phyloP scores from a whole-genome alignment of 2,113 vertebrate species.

The Stictonetta naevosa region DNA sequence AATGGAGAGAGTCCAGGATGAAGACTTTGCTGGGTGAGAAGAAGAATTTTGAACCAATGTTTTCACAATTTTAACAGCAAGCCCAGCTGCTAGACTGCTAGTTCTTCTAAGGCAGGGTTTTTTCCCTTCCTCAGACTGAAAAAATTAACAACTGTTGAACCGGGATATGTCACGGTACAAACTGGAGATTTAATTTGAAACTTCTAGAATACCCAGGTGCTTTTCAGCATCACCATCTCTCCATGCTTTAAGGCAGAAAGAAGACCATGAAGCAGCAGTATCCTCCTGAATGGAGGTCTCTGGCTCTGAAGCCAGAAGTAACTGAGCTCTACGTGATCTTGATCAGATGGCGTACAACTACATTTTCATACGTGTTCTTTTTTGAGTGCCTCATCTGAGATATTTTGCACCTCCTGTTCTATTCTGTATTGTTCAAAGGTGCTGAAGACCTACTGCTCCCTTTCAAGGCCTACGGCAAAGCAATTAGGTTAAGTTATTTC shows the following conservation, averaged over 20 bases:
- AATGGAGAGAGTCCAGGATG: not conserved
- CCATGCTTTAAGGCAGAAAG: not conserved
- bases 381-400: constrained; percentile 11
- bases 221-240: not conserved
- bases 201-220: not conserved
- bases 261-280: constrained; percentile 13
- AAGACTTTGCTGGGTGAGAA: not conserved
- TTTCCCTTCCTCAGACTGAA: not conserved
- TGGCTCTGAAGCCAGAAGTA: constrained; percentile 29
- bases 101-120: not conserved
- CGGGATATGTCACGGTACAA: not conserved
- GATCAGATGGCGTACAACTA: constrained; percentile 21
- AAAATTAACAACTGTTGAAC: too few relatives aligned
- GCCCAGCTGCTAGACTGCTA: not conserved
- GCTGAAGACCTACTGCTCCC: constrained; percentile 53
- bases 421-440: constrained; percentile 55
- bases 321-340: not conserved
- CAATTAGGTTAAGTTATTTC: constrained; percentile 72
- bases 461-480: constrained; percentile 52
- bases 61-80: not conserved
- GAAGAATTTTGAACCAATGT: not conserved
- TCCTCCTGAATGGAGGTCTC: not conserved
- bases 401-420: constrained; percentile 40
- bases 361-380: constrained; percentile 16
- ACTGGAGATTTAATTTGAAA: not conserved